These are phyloP conservation scores for Cantharis rufa DNA, from an alignment of 2,888 invertebrate genomes.

Conservation along the genomic window DNA sequence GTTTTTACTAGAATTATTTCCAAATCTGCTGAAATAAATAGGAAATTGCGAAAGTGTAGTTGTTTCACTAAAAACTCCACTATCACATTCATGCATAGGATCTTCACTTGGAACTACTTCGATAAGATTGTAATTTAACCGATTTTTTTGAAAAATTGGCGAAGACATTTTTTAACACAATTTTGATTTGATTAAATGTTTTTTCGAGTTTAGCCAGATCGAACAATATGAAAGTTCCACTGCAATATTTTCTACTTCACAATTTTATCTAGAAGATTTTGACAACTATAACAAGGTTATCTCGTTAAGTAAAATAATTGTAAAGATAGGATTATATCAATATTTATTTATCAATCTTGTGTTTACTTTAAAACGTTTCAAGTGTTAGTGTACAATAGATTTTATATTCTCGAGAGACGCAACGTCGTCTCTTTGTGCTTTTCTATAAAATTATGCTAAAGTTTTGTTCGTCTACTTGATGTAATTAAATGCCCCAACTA, in stretches of 20 bases:
- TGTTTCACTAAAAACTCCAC: slow-evolving; percentile 10
- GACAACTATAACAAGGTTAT: neutral
- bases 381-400: neutral
- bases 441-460: neutral
- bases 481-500: neutral
- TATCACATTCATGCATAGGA: slow-evolving; percentile 2
- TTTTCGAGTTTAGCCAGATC: neutral
- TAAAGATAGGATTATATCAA: neutral
- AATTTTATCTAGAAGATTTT: neutral
- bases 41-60: slow-evolving; percentile 4
- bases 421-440: neutral
- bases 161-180: neutral
- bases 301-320: neutral
- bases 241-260: neutral
- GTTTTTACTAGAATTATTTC: slow-evolving; percentile 3
- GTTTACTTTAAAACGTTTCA: neutral
- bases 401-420: neutral
- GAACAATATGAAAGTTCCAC: neutral
- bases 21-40: slow-evolving; percentile 3
- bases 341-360: neutral
- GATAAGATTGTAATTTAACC: neutral
- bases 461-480: neutral
- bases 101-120: neutral
- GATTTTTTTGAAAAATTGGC: neutral
- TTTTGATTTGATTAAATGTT: neutral